Base-by-base conservation (phyloP, 2,113 vertebrate species). In the Drymodes brunneopygia region DNA sequence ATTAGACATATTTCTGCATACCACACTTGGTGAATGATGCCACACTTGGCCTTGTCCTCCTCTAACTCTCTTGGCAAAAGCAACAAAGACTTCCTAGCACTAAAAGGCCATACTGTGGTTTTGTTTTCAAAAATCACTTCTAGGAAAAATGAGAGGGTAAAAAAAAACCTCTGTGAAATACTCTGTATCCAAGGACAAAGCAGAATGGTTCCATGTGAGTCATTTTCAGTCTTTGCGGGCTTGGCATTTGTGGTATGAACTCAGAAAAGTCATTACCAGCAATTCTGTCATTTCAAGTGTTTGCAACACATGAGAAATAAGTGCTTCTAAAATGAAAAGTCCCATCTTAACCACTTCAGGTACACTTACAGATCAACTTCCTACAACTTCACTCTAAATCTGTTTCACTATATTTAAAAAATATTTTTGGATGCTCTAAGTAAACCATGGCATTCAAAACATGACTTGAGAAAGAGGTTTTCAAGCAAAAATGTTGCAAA, bases 51-150 rank as follows among this genome's bases (percentile, higher is more conserved):
- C 85, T 77, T 70, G 60, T 78, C 56, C 50, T 94, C 35, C 56
- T 86, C 54, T 74, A 81, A 74, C 20, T 82, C 53, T 87, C 64
- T 64, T 92, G 88, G 92, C 77, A 88, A 88, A 92, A 77, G 75
- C 75, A 86, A 81, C 79, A 90, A 87, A 95, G 93, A 51, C 50
- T 92, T 95, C 56, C 42, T 86, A 73, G 90, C 57, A 90, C 44
- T 80, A 86, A 86, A 94, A 83, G 82, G 66, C 38, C 74, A 88
- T 29, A 24, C 12, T 95, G 85, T 2, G 86, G 92, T 93, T 97
- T 93, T 93, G 50, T 81, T 91, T 90, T 85, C 47, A 92, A 91
- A 84, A 79, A 71, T 85, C 89, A 83, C 29, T 92, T 92, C 83
- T 92, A 94, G 92, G 83, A 93, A 97, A 96, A 94, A 90, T 16